A percentile compares a stretch with the other conserved stretches of the same genome.
phyloP scores from a whole-genome alignment of 2,797 vertebrate species.

The Poeciliopsis turneri region DNA sequence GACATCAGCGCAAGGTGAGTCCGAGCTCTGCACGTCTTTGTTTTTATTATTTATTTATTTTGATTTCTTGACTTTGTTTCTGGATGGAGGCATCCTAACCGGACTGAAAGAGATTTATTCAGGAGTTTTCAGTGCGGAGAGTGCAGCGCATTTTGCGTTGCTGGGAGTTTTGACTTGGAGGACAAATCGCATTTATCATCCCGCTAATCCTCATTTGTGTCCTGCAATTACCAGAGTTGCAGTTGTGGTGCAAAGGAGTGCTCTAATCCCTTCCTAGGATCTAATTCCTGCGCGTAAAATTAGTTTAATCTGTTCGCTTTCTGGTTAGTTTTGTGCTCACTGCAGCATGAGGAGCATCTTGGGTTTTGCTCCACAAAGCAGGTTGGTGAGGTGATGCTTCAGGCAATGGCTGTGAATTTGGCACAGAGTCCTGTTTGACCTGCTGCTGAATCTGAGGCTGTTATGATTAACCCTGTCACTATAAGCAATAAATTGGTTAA shows the following conservation, averaged over 20 bases:
- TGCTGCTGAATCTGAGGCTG: constrained; percentile 6
- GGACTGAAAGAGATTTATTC: neutral
- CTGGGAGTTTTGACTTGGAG: neutral
- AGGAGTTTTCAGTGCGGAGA: neutral
- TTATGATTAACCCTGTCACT: neutral
- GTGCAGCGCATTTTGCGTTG: constrained; percentile 19
- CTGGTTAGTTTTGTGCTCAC: constrained; percentile 35
- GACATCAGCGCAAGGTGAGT: constrained; percentile 67
- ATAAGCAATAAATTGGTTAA: no score
- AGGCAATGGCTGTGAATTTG: neutral
- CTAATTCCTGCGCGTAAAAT: neutral
- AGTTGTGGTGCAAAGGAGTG: neutral
- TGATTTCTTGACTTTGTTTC: neutral
- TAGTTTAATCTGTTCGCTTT: constrained; percentile 2
- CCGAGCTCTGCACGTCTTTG: constrained; percentile 5
- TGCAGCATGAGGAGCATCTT: constrained; percentile 7
- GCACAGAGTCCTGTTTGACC: constrained; percentile 7
- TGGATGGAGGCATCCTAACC: constrained; percentile 10
- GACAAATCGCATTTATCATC: neutral
- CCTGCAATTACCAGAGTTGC: neutral
- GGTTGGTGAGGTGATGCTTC: neutral
- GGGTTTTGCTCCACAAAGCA: constrained; percentile 18
- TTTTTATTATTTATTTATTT: neutral
- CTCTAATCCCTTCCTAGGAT: neutral
- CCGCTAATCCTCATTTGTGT: neutral